phyloP scores from a whole-genome alignment of 2,113 vertebrate species.

The Amia ocellicauda region DNA sequence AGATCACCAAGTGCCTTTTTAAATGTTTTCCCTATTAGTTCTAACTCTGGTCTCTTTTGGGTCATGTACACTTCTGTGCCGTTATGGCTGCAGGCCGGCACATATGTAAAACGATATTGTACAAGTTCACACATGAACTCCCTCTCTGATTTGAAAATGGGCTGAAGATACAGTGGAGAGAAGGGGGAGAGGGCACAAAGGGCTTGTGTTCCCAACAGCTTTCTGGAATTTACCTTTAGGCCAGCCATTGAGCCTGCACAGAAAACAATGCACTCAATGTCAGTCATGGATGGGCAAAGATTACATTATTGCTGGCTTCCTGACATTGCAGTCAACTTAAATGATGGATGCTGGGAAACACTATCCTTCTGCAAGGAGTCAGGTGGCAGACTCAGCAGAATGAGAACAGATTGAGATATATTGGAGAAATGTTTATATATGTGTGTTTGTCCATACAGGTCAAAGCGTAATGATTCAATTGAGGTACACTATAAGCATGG shows the following conservation, averaged over 20 bases:
- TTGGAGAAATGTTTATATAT: neutral
- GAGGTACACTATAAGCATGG: no score
- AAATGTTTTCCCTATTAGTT: neutral
- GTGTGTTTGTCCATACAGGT: no score
- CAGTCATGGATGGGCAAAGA: constrained; percentile 77
- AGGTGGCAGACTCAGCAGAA: constrained; percentile 59
- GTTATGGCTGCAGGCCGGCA: constrained; percentile 30
- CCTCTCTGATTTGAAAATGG: constrained; percentile 52
- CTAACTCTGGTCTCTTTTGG: neutral
- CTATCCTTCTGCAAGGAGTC: constrained; percentile 72
- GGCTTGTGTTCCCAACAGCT: constrained; percentile 76
- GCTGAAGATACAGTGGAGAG: constrained; percentile 51
- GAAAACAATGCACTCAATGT: constrained; percentile 81
- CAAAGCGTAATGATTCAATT: no score
- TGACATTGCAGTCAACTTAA: constrained; percentile 68
- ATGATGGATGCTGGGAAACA: constrained; percentile 88
- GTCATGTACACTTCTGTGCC: constrained; percentile 3
- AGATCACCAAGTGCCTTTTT: neutral
- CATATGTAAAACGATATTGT: constrained; percentile 66
- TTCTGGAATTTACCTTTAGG: constrained; percentile 85
- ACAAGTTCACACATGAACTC: constrained; percentile 75
- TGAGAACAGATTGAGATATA: constrained; percentile 50
- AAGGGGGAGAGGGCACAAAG: constrained; percentile 67
- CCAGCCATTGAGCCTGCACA: constrained; percentile 61
- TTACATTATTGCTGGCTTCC: constrained; percentile 61